These are phyloP conservation scores for Rhynchonycteris naso DNA, from an alignment of 2,797 vertebrate species.

Conservation along the genomic window DNA sequence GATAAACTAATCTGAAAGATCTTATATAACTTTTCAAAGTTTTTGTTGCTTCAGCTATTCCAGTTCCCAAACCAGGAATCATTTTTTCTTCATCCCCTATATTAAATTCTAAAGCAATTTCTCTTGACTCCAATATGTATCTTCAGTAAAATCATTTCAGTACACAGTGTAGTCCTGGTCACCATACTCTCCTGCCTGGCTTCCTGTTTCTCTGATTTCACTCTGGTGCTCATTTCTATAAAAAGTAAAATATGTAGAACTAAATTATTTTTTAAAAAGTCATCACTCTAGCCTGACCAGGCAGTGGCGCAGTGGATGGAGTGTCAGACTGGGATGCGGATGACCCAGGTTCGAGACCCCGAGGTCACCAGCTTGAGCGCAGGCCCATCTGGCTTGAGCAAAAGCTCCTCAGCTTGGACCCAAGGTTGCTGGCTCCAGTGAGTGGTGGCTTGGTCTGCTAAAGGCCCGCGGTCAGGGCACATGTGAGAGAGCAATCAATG, in stretches of 20 bases:
- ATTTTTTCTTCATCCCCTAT: background rate
- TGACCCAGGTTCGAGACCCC: too few species aligned
- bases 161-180: background rate
- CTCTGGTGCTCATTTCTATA: background rate
- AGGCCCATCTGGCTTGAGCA: too few species aligned
- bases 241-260: background rate
- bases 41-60: conserved; percentile 38
- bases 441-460: too few species aligned
- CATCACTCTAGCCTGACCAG: background rate
- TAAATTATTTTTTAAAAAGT: background rate
- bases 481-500: too few species aligned
- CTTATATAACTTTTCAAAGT: background rate
- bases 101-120: background rate
- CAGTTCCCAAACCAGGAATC: background rate
- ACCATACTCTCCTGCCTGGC: background rate
- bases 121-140: background rate
- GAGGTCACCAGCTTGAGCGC: too few species aligned
- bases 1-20: background rate
- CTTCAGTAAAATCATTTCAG: background rate
- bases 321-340: too few species aligned
- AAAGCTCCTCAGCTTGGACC: too few species aligned
- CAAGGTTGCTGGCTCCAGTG: too few species aligned
- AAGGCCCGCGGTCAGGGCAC: too few species aligned
- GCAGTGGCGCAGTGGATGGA: too few species aligned
- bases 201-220: background rate